Percentiles rank a stretch among this genome's conserved stretches.
phyloP scores from a whole-genome alignment of 2,113 vertebrate genomes.

The Eptesicus fuscus region DNA sequence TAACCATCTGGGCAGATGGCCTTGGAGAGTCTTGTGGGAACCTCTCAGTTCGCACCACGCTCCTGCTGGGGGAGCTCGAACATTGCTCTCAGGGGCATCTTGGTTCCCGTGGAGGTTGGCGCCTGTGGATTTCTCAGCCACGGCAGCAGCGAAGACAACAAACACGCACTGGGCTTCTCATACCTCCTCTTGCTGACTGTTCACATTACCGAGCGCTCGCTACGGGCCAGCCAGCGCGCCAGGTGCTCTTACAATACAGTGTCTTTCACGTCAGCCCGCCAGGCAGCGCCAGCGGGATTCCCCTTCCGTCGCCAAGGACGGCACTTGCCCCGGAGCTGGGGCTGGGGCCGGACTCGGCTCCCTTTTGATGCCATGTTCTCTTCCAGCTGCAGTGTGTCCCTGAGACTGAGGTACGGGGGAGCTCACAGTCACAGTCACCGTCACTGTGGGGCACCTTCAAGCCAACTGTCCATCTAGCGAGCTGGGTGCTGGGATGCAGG shows the following conservation, averaged over 20 bases:
- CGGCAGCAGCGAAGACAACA: not conserved
- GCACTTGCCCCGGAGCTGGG: no score
- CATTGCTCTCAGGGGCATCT: not conserved
- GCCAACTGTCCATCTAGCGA: fast-evolving
- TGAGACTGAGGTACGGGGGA: not conserved
- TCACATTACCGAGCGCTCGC: not conserved
- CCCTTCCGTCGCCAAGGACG: not conserved
- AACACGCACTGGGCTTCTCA: not conserved
- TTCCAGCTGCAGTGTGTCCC: not conserved
- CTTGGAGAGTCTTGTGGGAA: not conserved
- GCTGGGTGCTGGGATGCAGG: not conserved
- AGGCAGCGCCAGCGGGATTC: not conserved
- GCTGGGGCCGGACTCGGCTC: not conserved
- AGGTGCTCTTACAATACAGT: not conserved
- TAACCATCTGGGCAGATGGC: not conserved
- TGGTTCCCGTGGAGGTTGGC: not conserved
- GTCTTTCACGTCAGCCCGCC: not conserved
- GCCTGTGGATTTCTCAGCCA: not conserved
- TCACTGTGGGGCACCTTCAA: not conserved
- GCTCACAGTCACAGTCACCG: not conserved
- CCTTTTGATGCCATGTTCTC: not conserved
- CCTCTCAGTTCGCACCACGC: not conserved
- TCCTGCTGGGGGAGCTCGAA: not conserved
- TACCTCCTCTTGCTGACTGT: not conserved
- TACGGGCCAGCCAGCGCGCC: not conserved